Evolutionary conservation across 2,888 invertebrate genomes (phyloP).

Genomic region (Temnothorax unifasciatus): DNA sequence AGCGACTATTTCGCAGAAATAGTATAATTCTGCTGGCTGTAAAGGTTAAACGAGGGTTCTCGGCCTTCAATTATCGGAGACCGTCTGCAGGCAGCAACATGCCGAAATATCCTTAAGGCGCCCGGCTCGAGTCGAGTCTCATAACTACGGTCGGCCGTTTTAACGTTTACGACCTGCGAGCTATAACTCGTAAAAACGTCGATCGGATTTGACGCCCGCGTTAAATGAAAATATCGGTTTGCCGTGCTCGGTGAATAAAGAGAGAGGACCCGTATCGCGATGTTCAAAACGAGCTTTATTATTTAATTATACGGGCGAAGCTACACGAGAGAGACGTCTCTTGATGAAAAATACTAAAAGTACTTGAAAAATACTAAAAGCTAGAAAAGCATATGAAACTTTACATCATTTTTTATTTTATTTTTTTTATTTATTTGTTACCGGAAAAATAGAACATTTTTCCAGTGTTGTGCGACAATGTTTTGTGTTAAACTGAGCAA

Average conservation of each 20-base stretch:
- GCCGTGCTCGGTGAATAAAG: background rate
- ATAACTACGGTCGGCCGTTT: conserved; percentile 45
- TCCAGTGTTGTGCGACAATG: background rate
- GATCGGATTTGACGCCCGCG: conserved; percentile 33
- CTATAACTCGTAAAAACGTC: conserved; percentile 48
- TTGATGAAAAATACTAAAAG: background rate
- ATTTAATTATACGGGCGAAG: background rate
- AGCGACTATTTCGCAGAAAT: conserved; percentile 66
- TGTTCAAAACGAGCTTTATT: background rate
- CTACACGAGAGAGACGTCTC: background rate
- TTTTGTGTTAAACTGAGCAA: background rate
- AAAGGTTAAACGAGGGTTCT: conserved; percentile 74
- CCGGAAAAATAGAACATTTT: background rate
- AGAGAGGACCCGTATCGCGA: too few species aligned
- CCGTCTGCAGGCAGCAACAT: conserved; percentile 58
- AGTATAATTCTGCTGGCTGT: conserved; percentile 66
- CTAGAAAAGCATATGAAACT: background rate
- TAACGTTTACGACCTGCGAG: conserved; percentile 57
- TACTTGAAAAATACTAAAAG: background rate
- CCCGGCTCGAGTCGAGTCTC: conserved; percentile 40
- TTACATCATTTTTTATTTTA: background rate
- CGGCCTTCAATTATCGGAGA: conserved; percentile 69
- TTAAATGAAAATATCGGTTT: conserved; percentile 15
- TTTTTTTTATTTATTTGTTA: background rate
- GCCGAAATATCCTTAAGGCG: conserved; percentile 55